Percentiles rank a stretch among this genome's conserved stretches.
Conservation (phyloP, 2,797 vertebrate species). For the Hapalemur alaotrensis region DNA sequence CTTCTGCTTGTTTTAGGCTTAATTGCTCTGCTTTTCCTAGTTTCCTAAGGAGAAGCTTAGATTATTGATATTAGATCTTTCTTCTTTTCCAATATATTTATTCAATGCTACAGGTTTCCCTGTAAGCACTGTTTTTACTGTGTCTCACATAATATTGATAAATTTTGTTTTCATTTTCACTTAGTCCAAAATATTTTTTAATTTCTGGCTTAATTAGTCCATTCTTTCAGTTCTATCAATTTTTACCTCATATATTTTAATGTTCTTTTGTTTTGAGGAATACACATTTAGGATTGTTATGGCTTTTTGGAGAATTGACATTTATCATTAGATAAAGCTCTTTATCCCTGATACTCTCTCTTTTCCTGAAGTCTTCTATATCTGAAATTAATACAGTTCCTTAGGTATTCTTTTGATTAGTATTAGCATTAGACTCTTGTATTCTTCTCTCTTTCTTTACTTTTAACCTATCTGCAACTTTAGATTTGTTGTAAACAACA, state of each 20-base stretch:
- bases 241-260: background rate
- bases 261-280: background rate
- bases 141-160: background rate
- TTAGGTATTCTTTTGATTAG: background rate
- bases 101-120: background rate
- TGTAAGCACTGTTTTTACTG: no score
- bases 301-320: background rate
- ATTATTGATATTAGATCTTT: background rate
- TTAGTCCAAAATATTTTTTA: background rate
- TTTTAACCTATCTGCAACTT: background rate
- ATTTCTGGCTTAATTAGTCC: background rate
- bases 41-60: background rate
- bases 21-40: background rate
- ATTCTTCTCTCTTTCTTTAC: background rate
- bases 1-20: background rate
- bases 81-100: background rate
- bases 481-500: background rate
- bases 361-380: background rate
- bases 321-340: background rate
- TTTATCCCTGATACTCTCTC: background rate
- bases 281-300: background rate
- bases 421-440: no score
- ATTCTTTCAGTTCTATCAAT: background rate
- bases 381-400: background rate
- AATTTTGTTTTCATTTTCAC: background rate